Base-by-base conservation (phyloP, 1,140 invertebrate species). In the Anadara kagoshimensis region DNA sequence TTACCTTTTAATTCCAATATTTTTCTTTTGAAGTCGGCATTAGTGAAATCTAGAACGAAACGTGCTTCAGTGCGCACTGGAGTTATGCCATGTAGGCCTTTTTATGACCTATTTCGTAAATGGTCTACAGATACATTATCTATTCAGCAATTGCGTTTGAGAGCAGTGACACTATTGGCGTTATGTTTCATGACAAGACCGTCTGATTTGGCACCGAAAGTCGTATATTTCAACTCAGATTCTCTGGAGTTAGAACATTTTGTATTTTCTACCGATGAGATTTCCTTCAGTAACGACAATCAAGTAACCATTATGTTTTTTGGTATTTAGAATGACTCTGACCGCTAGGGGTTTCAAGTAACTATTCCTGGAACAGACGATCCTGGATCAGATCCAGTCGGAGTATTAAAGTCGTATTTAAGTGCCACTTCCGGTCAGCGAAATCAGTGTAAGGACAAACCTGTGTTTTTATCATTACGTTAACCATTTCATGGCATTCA, bases 191-290 rank as follows among this genome's bases (percentile, higher is more conserved):
- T 66, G 63, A 10, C 51, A 0, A 41, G 49, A 54, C 63, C 49
- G 47, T 66, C 63, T n/a, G 63, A 66, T 54, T 41, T 66, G n/a
- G 47, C 63, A 8, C 63, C 63, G 18, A 24, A 47, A 26, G 3
- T 22, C 1, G 29, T 26, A 14, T 12, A n/a, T 1, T 63, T 63
- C 24, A 22, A 63, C 16, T 1, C 61, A 8, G 36, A 14, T 8
- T 14, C 14, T 22, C n/a, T 20, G 5, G 4, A 2, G 24, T 1
- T 47, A 24, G 18, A 43, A 2, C 44, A 16, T 11, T 12, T 16
- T 45, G 43, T 45, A 20, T 12, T 65, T 26, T 51, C 26, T 29
- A 3, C 24, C 12, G 16, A 65, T 26, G 1, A 65, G 11, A 10
- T 65, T 10, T n/a, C 12, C 2, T 65, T 65, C 36, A n/a, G 53